Conservation (phyloP, 2,888 invertebrate genomes). For the Thalpophila matura region DNA sequence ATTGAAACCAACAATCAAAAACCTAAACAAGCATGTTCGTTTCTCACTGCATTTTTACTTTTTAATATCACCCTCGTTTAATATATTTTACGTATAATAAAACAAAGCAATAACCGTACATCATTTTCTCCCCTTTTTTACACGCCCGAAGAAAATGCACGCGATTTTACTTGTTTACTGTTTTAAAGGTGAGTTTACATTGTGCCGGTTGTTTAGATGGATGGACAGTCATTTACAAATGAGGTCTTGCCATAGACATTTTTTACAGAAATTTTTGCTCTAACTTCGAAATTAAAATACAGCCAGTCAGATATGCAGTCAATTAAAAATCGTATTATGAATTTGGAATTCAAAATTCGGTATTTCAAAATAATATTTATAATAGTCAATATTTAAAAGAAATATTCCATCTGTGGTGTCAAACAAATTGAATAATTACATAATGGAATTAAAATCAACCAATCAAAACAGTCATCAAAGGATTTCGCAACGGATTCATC, state of each 20-base stretch:
- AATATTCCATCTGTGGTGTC: too few relatives aligned
- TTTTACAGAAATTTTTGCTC: neutral
- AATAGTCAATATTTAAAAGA: too few relatives aligned
- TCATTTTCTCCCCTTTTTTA: constrained; percentile 66
- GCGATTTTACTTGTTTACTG: constrained; percentile 62
- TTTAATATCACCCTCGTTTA: constrained; percentile 55
- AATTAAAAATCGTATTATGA: too few relatives aligned
- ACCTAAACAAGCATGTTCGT: constrained; percentile 14
- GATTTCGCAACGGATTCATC: too few relatives aligned
- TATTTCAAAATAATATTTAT: too few relatives aligned
- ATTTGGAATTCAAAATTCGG: too few relatives aligned
- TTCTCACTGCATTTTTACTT: constrained; percentile 33
- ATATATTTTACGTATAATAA: constrained; percentile 65
- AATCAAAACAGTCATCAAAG: too few relatives aligned
- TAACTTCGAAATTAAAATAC: neutral
- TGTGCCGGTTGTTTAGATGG: constrained; percentile 13
- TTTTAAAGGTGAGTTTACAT: constrained; percentile 42
- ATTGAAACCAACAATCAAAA: neutral
- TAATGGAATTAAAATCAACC: too few relatives aligned
- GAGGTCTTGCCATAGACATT: neutral
- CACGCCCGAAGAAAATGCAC: constrained; percentile 63
- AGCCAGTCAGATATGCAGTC: too few relatives aligned
- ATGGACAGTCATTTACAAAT: constrained; percentile 19
- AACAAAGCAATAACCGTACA: constrained; percentile 64
- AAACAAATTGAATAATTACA: too few relatives aligned